Base-by-base conservation (phyloP, 2,888 invertebrate genomes). In the Polydrusus tereticollis region DNA sequence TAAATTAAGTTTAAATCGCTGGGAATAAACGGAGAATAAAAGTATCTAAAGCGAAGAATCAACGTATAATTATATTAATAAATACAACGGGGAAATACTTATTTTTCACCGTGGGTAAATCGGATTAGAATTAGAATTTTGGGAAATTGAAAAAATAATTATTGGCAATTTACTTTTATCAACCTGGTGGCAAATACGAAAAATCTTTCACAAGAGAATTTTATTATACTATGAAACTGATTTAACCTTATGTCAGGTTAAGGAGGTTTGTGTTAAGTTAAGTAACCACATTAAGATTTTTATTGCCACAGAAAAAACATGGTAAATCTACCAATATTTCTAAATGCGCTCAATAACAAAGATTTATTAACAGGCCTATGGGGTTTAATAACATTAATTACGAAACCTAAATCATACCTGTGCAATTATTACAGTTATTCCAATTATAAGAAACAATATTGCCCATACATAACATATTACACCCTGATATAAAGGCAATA, bases 1-100 rank as follows among this genome's bases (percentile, higher is more conserved):
- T 72, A 67, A 72, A 71, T 71, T 71, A 64, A 64, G 66, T 71
- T 71, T 71, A 71, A 71, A 71, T 71, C 71, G 71, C 21, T 45
- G 66, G 33, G 55, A 71, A 71, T 71, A 71, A 70, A 64, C 57
- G 69, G 41, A 47, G 50, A 63, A 65, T 65, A 65, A 65, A 64
- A 65, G 65, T 65, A 65, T 36, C 65, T 57, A 64, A 55, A 65
- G 65, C 65, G 43, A 43, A 45, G 64, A 64, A 64, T 64, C 64
- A 52, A 33, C 64, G 64, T 38, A 64, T 64, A 64, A 64, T 64
- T 64, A 64, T 52, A 64, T 64, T 64, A 64, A 64, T 64, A 64
- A 64, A 64, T 64, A 64, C 55, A 52, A 64, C 41, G 57, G 52
- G 65, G 29, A 63, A 65, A 57, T 65, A 55, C 65, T 65, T 57